phyloP scores from a whole-genome alignment of 2,888 invertebrate genomes.

The Lithophane leautieri region DNA sequence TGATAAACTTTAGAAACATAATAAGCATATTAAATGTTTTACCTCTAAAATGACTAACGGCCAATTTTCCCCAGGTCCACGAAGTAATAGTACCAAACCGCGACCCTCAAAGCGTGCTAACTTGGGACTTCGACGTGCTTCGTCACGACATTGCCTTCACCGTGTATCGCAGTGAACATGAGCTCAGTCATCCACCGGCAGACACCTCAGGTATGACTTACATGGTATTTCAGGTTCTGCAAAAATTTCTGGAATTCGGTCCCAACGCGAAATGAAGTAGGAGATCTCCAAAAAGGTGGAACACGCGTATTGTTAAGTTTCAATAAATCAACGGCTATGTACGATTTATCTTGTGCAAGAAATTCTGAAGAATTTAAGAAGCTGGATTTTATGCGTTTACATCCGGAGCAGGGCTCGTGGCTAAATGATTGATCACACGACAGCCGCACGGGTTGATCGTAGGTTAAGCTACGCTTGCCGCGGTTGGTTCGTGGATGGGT shows the following conservation, averaged over 20 bases:
- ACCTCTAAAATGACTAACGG: neutral
- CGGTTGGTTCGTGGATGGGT: no score
- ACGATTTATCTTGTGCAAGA: neutral
- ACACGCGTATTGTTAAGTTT: neutral
- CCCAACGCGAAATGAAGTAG: neutral
- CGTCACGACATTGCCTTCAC: constrained; percentile 97
- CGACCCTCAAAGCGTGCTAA: constrained; percentile 96
- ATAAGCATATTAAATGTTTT: neutral
- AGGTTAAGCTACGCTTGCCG: no score
- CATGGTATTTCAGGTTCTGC: neutral
- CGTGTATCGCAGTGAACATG: constrained; percentile 89
- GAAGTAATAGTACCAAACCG: constrained; percentile 94
- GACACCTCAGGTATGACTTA: constrained; percentile 71
- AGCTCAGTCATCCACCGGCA: constrained; percentile 70
- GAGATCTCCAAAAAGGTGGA: neutral
- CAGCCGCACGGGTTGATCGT: no score
- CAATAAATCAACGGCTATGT: neutral
- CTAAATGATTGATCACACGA: no score
- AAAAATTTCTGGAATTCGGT: neutral
- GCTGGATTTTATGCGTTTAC: neutral
- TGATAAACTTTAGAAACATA: neutral
- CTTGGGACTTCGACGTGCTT: constrained; percentile 99
- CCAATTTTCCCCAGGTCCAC: constrained; percentile 89
- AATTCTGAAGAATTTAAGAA: neutral
- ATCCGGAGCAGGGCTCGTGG: neutral